phyloP scores from a whole-genome alignment of 2,797 vertebrate genomes.

The Clamator glandarius region DNA sequence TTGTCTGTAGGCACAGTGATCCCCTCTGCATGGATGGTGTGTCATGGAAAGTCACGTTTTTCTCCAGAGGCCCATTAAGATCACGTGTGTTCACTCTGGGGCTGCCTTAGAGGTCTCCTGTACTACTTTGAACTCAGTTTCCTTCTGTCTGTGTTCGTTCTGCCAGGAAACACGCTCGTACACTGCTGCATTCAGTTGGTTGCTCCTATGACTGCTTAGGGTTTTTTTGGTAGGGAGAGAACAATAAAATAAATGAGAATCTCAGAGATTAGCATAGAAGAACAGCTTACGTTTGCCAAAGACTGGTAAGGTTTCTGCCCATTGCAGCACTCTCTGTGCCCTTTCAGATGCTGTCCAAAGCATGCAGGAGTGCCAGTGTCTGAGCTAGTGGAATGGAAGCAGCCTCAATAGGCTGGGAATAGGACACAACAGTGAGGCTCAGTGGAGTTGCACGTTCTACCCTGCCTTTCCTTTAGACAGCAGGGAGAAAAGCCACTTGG shows the following conservation, averaged over 20 bases:
- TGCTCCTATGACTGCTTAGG: neutral
- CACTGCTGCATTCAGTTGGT: neutral
- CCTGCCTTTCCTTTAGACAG: neutral
- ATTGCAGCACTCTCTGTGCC: neutral
- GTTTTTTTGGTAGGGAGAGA: neutral
- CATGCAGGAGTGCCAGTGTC: neutral
- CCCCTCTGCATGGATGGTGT: neutral
- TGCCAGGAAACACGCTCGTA: neutral
- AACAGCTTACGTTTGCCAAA: neutral
- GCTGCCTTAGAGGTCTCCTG: neutral
- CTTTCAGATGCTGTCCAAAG: neutral
- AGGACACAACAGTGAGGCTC: neutral
- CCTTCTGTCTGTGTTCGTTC: neutral
- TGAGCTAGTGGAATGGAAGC: neutral
- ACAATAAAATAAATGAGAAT: neutral
- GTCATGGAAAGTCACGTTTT: neutral
- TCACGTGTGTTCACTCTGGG: neutral
- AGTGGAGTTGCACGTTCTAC: neutral
- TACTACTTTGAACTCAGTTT: neutral
- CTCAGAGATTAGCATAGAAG: neutral
- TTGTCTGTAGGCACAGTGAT: neutral
- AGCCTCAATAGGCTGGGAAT: neutral
- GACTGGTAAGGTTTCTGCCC: neutral
- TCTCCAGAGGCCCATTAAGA: neutral
- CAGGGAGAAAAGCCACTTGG: neutral